Conservation (phyloP, 2,888 invertebrate species). For the Orthonevra nobilis region DNA sequence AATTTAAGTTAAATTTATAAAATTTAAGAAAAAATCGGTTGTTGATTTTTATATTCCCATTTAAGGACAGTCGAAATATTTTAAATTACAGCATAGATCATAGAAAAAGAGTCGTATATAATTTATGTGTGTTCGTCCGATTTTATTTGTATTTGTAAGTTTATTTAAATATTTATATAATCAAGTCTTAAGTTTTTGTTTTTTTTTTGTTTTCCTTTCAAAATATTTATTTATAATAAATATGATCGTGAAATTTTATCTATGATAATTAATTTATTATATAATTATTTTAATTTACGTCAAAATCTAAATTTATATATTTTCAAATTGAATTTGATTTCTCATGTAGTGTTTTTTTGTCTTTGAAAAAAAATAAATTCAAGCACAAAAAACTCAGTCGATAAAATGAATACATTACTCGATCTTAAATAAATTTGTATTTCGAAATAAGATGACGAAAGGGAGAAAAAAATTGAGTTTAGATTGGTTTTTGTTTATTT, state of each 20-base stretch:
- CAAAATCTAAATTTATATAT: slow-evolving; percentile 1
- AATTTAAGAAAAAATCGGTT: slow-evolving; percentile 3
- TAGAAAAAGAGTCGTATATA: slow-evolving; percentile 20
- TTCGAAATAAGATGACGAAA: background rate
- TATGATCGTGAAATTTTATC: slow-evolving; percentile 27
- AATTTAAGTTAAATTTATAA: slow-evolving; percentile 13
- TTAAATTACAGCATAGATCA: slow-evolving; percentile 40
- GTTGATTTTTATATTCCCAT: background rate
- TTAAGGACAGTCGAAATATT: slow-evolving; percentile 47
- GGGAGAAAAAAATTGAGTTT: slow-evolving; percentile 15
- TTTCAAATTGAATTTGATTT: slow-evolving; percentile 34
- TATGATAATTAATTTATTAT: slow-evolving; percentile 18
- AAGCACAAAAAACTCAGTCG: slow-evolving; percentile 17
- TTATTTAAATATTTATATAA: background rate
- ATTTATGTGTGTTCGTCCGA: too few species aligned
- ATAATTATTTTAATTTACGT: too few species aligned
- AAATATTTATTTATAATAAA: slow-evolving; percentile 20
- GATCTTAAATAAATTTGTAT: background rate
- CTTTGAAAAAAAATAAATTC: slow-evolving; percentile 18
- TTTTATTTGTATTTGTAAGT: background rate
- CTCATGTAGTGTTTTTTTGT: background rate
- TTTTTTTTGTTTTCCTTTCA: slow-evolving; percentile 12
- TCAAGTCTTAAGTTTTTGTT: slow-evolving; percentile 47
- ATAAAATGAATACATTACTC: background rate
- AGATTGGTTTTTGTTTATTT: background rate